Conservation (phyloP, 2,888 invertebrate species). For the Drosophila merina region DNA sequence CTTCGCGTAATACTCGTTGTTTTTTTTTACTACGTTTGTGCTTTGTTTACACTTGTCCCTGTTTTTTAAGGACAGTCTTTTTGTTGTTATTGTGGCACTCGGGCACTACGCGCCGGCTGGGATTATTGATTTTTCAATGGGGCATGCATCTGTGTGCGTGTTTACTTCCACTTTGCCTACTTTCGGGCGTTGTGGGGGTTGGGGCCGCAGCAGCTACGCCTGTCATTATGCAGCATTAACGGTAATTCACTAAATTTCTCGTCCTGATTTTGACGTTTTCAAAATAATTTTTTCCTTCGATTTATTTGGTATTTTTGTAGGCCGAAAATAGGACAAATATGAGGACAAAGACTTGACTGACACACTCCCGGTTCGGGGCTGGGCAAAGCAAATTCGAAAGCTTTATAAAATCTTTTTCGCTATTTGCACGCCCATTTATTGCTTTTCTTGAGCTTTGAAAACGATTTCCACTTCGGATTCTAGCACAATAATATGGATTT, state of each 20-base stretch:
- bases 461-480: not conserved
- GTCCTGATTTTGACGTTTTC: not conserved
- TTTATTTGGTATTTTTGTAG: constrained; percentile 1
- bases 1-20: constrained; percentile 33
- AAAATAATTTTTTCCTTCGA: not conserved
- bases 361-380: constrained; percentile 20
- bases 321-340: not conserved
- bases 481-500: constrained; percentile 14
- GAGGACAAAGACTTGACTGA: constrained; percentile 21
- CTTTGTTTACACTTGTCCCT: constrained; percentile 39
- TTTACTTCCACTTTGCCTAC: constrained; percentile 54
- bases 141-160: constrained; percentile 33
- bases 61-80: constrained; percentile 2
- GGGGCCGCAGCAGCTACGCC: constrained; percentile 25
- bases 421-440: constrained; percentile 1
- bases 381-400: constrained; percentile 8
- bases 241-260: constrained; percentile 8
- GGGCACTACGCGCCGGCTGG: constrained; percentile 59
- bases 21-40: constrained; percentile 12
- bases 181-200: constrained; percentile 49
- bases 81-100: constrained; percentile 50
- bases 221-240: constrained; percentile 20
- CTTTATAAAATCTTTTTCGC: constrained; percentile 12
- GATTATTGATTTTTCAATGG: constrained; percentile 70
- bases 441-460: constrained; percentile 11